Evolutionary conservation across 2,888 invertebrate species (phyloP), one percentile per base, ranked within the genome.

Genomic region (Heliconius aoede): DNA sequence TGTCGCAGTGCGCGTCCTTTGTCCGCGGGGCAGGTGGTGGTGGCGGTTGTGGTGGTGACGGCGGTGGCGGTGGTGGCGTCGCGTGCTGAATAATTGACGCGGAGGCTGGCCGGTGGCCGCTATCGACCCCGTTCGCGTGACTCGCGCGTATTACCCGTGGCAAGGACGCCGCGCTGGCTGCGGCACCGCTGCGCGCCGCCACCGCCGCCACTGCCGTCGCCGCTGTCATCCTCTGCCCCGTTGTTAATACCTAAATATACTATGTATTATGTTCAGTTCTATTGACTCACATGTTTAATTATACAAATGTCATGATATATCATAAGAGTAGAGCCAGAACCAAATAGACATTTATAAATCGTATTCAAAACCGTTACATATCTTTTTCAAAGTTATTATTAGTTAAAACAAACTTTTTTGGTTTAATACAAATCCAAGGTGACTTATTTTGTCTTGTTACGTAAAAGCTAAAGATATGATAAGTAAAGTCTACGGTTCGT

Each of bases 81-180:
- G 90, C 90, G 88, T 90, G 92, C 88, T 93, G 91, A 93, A 93
- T 93, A 91, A 92, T 92, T 91, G 90, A 92, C 86, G 90, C 89
- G 88, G 91, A 91, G 92, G 90, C 90, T 91, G 91, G 86, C 88
- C 87, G 88, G 86, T 88, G 93, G 94, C 93, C 94, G 91, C 91
- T 92, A 94, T 94, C 95, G 94, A 94, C 95, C 94, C 90, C 90
- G 86, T 86, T 94, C 90, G 92, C 92, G 92, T 91, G 92, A 90
- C 91, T 88, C 85, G 89, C 88, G 86, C 88, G 89, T 86, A 88
- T 90, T 89, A 90, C 85, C 87, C 87, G 85, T 86, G 87, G 89
- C 93, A 91, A 92, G 92, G 93, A 90, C 93, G 91, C 91, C 92
- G 91, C 90, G 92, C 93, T 89, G 92, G 91, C 93, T 93, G 92